Evolutionary conservation across 2,797 vertebrate species (phyloP), one percentile per base, ranked within the genome.

Genomic region (Pseudopleuronectes americanus): DNA sequence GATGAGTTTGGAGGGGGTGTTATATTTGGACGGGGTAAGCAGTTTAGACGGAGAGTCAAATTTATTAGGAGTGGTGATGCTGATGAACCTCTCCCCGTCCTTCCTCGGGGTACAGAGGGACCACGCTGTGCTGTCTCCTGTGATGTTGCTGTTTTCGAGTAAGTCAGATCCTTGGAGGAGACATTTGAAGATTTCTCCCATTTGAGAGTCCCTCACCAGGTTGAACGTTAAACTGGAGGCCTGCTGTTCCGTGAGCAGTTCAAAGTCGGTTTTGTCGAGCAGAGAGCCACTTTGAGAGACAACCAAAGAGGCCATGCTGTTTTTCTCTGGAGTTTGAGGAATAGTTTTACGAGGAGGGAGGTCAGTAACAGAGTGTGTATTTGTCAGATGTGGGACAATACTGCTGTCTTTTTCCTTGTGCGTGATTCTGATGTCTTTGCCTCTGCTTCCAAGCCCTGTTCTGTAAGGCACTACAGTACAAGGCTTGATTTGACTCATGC

Each of bases 171-270:
- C 97, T 82, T 98, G 96, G 76, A 99, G 84, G 52, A 99, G 96
- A 86, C 96, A 97, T 87, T 97, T 97, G 87, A 99, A 99, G 83
- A 99, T 97, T 71, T 99, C 98, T 63, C 97, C 97, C 98, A 99
- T 99, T 64, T 99, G 97, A 77, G 96, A 96, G 92, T 99, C 98
- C 66, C 96, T 96, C 2, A 97, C 97, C 71, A 99, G 92, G 90
- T 98, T 97, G 89, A 98, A 99, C 0, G 98, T 99, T 53, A 99
- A 93, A 84, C 96, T 97, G 68, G 97, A 96, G 0, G 97, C 91
- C 68, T 98, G 97, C 17, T 97, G 96, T 49, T 97, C 96, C 2
- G 96, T 98, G 36, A 97, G 96, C 53, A 96, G 95, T 70, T 98
- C 94, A 21, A 95, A 97, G 89, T 98, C 97, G 3, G 95, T 78